A percentile compares a stretch with the other conserved stretches of the same genome.
Conservation (phyloP, 2,888 invertebrate genomes). For the Eristalis pertinax region DNA sequence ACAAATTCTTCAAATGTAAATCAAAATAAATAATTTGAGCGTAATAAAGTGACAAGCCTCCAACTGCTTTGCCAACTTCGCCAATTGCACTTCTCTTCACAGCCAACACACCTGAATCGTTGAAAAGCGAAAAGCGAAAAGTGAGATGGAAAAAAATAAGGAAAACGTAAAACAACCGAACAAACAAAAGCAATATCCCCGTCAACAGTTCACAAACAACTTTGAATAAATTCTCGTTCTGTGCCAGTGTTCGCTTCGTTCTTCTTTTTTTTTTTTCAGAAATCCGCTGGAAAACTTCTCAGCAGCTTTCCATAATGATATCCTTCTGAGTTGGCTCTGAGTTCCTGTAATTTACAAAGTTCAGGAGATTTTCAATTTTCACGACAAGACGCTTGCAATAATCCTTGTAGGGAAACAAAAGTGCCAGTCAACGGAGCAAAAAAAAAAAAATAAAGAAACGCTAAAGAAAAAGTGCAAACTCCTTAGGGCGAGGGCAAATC, state of each 20-base stretch:
- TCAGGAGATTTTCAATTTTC: slow-evolving; percentile 60
- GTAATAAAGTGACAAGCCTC: background rate
- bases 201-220: slow-evolving; percentile 24
- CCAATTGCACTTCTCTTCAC: background rate
- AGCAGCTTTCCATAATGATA: slow-evolving; percentile 65
- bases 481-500: slow-evolving; percentile 7
- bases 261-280: background rate
- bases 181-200: slow-evolving; percentile 12
- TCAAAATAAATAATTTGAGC: background rate
- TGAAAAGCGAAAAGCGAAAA: background rate
- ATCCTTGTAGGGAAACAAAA: slow-evolving; percentile 49
- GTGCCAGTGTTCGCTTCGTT: background rate
- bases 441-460: background rate
- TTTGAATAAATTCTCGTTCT: slow-evolving; percentile 32
- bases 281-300: slow-evolving; percentile 49
- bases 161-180: background rate
- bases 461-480: slow-evolving; percentile 19
- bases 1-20: background rate
- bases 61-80: background rate
- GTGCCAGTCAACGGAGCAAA: slow-evolving; percentile 24
- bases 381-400: slow-evolving; percentile 42
- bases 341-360: slow-evolving; percentile 52
- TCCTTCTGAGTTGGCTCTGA: slow-evolving; percentile 35
- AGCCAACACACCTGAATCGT: background rate
- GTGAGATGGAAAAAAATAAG: background rate